Evolutionary conservation across 2,113 vertebrate species (phyloP).

Genomic region (Bettongia penicillata): DNA sequence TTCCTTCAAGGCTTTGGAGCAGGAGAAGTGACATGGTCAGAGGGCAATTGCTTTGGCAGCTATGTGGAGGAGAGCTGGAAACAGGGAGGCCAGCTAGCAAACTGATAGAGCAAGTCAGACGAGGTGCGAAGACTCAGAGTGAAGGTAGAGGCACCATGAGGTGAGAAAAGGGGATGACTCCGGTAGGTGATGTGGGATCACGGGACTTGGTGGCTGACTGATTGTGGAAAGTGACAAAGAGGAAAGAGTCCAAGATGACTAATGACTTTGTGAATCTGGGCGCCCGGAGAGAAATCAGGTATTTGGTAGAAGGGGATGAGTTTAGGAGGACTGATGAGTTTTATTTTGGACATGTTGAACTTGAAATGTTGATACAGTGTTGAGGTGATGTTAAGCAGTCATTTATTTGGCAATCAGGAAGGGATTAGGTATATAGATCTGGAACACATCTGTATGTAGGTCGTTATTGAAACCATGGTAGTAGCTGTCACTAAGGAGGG

Average conservation of each 20-base stretch:
- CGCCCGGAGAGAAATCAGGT: neutral
- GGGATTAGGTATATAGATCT: neutral
- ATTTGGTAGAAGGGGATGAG: neutral
- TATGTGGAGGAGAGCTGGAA: neutral
- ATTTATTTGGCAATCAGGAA: neutral
- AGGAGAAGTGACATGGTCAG: neutral
- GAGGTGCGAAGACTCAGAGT: neutral
- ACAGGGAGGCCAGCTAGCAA: too few relatives aligned
- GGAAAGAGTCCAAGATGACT: neutral
- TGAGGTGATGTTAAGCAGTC: neutral
- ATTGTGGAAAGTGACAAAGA: neutral
- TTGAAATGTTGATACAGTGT: neutral
- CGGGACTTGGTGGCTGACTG: too few relatives aligned
- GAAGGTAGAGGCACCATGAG: neutral
- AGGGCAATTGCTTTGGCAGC: neutral
- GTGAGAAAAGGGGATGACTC: too few relatives aligned
- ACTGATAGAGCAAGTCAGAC: neutral
- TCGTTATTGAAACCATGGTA: neutral
- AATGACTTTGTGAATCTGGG: neutral
- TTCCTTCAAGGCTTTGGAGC: neutral
- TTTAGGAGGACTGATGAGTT: neutral
- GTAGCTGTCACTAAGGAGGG: too few relatives aligned
- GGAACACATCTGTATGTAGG: neutral
- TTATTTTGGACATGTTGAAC: too few relatives aligned
- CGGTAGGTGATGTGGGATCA: neutral